Conservation (phyloP, 53 echinoderm and acorn worm species). For the Actinopyga echinites region DNA sequence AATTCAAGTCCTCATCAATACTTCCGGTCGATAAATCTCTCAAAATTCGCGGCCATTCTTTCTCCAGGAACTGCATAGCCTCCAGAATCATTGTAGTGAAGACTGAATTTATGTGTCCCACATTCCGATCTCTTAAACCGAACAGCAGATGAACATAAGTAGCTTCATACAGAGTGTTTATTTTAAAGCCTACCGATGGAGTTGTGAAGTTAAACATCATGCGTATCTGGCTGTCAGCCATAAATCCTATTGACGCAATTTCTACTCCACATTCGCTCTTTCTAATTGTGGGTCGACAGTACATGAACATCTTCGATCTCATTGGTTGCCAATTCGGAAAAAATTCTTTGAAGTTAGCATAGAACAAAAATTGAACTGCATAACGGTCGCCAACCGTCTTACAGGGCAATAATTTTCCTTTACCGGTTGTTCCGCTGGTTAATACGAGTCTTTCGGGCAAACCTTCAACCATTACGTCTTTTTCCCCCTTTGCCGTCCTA, state of each 20-base stretch:
- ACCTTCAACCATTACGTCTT: background rate
- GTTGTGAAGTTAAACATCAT: background rate
- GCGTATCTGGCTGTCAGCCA: background rate
- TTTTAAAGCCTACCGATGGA: background rate
- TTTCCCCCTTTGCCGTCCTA: background rate
- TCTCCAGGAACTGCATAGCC: background rate
- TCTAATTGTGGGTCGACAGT: background rate
- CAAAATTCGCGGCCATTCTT: background rate
- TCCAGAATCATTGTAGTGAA: conserved; percentile 2
- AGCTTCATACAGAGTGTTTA: background rate
- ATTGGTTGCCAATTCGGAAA: background rate
- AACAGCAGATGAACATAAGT: background rate
- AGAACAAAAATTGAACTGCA: background rate
- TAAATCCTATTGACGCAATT: background rate
- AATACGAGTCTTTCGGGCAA: conserved; percentile 2
- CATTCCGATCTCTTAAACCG: background rate
- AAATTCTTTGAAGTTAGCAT: background rate
- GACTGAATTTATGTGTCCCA: background rate
- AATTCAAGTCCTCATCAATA: background rate
- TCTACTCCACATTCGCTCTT: background rate
- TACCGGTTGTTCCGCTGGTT: background rate
- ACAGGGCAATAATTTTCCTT: background rate
- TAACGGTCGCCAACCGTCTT: background rate
- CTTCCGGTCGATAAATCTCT: conserved; percentile 23
- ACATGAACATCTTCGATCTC: background rate